phyloP scores from a whole-genome alignment of 2,797 vertebrate genomes.

The Phalloptychus januarius region DNA sequence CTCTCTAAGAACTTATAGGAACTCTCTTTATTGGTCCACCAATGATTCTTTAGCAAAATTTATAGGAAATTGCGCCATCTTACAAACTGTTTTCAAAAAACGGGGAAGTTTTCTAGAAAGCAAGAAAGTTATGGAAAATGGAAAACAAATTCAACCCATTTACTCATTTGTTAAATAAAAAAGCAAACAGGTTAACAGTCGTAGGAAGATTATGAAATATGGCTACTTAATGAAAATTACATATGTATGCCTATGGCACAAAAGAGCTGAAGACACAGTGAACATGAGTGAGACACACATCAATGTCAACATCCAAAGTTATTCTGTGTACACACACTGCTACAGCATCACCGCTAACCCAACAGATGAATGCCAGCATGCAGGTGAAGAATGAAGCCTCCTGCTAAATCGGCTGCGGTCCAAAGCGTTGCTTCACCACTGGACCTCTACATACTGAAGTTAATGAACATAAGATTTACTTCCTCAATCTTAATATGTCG shows the following conservation, averaged over 20 bases:
- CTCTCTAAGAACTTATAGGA: too few relatives aligned
- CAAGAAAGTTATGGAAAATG: background rate
- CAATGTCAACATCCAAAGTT: constrained; percentile 35
- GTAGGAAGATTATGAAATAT: background rate
- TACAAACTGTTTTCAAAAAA: background rate
- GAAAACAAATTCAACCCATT: background rate
- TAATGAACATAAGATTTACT: background rate
- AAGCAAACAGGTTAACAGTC: background rate
- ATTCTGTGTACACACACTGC: constrained; percentile 43
- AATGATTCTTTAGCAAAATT: background rate
- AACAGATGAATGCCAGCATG: constrained; percentile 56
- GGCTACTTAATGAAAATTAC: background rate
- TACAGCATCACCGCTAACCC: constrained; percentile 40
- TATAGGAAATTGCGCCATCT: background rate
- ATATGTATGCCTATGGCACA: background rate
- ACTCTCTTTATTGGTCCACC: background rate
- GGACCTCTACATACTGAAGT: background rate
- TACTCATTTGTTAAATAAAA: background rate
- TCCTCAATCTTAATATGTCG: background rate
- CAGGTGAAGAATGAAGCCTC: constrained; percentile 25
- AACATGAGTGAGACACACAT: constrained; percentile 35
- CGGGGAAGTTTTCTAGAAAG: background rate
- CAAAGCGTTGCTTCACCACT: background rate
- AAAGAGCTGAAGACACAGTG: constrained; percentile 7
- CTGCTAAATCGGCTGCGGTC: background rate